Evolutionary conservation across 2,888 invertebrate genomes (phyloP), one percentile per base, ranked within the genome.

Genomic region (Sinelater perroti): DNA sequence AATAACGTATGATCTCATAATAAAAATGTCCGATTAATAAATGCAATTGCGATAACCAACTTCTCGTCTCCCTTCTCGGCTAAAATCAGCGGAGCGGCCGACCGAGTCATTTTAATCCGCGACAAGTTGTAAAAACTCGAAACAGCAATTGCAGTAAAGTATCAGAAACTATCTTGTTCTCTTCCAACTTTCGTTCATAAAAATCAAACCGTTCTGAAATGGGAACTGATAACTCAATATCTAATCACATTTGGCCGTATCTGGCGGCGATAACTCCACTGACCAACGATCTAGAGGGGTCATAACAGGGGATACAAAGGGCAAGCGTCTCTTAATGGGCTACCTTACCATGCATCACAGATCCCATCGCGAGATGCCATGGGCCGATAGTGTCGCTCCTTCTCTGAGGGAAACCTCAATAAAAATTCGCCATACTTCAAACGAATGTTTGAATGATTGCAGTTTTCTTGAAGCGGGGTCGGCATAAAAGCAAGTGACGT

Each of bases 171-270:
- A 61, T 56, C 60, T 61, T 60, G 61, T 64, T 61, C 64, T 62
- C 60, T 57, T 61, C 62, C 63, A 71, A 72, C 66, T 71, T 72
- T 70, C 65, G 61, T 67, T 68, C 71, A 68, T 72, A 72, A 71
- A 72, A 73, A 69, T 73, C 70, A 69, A 70, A 69, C 69, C 56
- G 67, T 63, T 66, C 67, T 38, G 65, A 66, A 69, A 70, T 69
- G 63, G n/a, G 67, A 68, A 69, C 70, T 68, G 69, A 70, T 71
- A 70, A 71, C 70, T 70, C 66, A 64, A 64, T 65, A 67, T 65
- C 65, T 65, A 65, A 67, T 68, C 64, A 63, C 65, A 65, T 67
- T 68, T 64, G 55, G 56, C 57, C 56, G 56, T 64, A 66, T 64
- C 65, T 64, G 60, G 60, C 64, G 61, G 60, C 65, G 63, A 65